Conservation (phyloP, 2,113 vertebrate genomes). For the Phalacrocorax pelagicus region DNA sequence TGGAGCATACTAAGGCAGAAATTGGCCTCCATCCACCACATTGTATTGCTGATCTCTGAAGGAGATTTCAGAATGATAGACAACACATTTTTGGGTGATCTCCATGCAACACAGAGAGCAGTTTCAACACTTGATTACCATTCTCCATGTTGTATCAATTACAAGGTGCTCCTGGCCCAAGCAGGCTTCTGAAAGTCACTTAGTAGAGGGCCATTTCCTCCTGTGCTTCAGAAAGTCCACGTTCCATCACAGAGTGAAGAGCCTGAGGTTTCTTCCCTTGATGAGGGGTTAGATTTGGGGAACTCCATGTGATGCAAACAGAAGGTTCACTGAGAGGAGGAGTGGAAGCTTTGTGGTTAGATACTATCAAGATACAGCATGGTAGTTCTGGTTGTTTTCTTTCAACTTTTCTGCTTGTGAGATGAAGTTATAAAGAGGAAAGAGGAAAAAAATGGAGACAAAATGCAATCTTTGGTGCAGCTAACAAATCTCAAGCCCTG, state of each 20-base stretch:
- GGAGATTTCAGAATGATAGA: not conserved
- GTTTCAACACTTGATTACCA: not conserved
- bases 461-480: not conserved
- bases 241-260: not conserved
- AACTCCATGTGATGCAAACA: not conserved
- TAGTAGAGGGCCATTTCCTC: not conserved
- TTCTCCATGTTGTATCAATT: not conserved
- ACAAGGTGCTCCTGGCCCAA: not conserved
- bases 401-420: not conserved
- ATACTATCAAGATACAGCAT: not conserved
- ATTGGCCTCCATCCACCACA: not conserved
- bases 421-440: not conserved
- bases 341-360: not conserved
- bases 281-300: not conserved
- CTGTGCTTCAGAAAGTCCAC: not conserved
- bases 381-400: not conserved
- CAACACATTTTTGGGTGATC: not conserved
- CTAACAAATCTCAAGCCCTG: not conserved
- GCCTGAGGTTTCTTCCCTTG: not conserved
- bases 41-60: not conserved
- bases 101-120: not conserved
- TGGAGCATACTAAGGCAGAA: not conserved
- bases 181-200: not conserved
- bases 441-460: not conserved
- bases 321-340: not conserved